Conservation (phyloP, 2,888 invertebrate species). For the Pelosia muscerda region DNA sequence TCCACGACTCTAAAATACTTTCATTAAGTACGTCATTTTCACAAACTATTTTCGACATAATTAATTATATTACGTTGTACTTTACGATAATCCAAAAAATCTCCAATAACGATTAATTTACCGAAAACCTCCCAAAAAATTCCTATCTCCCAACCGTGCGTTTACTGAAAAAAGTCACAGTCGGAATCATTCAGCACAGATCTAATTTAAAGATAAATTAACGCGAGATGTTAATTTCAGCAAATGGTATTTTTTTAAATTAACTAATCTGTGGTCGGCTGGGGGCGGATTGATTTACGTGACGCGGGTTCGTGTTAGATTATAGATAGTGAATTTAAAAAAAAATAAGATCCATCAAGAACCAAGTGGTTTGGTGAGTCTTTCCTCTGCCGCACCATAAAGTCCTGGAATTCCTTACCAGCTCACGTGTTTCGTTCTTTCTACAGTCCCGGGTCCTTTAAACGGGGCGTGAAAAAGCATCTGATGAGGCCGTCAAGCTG, state of each 20-base stretch:
- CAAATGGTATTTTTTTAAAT: background rate
- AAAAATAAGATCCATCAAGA: too few relatives aligned
- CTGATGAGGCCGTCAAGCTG: too few relatives aligned
- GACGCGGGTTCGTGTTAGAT: background rate
- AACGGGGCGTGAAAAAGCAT: too few relatives aligned
- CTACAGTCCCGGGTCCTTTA: too few relatives aligned
- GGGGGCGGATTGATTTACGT: background rate
- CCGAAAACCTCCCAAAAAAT: background rate
- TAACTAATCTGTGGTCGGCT: background rate
- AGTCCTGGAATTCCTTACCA: too few relatives aligned
- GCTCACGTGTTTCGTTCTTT: too few relatives aligned
- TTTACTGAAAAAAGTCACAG: background rate
- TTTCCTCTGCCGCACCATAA: too few relatives aligned
- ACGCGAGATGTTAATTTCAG: background rate
- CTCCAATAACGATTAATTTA: background rate
- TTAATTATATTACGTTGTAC: too few relatives aligned
- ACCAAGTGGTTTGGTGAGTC: too few relatives aligned
- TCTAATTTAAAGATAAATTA: constrained; percentile 18
- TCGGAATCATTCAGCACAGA: constrained; percentile 9
- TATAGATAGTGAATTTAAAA: background rate
- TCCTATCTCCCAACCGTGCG: background rate
- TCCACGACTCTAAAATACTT: too few relatives aligned
- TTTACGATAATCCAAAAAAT: background rate
- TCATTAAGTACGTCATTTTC: too few relatives aligned
- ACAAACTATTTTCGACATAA: background rate